phyloP scores from a whole-genome alignment of 2,888 invertebrate genomes.

The Thelaira solivaga region DNA sequence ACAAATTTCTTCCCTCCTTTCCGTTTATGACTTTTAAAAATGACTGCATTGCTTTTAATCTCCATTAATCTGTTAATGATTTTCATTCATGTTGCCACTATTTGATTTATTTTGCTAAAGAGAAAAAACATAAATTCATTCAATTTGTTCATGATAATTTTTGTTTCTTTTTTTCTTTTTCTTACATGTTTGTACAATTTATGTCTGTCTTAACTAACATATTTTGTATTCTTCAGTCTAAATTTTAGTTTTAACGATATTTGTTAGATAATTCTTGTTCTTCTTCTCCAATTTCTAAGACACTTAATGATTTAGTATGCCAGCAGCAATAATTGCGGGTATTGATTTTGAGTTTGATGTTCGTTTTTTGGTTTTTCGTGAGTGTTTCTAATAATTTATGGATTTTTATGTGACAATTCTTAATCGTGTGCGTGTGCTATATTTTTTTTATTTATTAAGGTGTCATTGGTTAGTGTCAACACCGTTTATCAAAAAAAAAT shows the following conservation, averaged over 20 bases:
- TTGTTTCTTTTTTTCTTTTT: background rate
- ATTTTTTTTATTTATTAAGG: slow-evolving; percentile 23
- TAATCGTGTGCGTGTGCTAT: no score
- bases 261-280: background rate
- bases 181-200: slow-evolving; percentile 2
- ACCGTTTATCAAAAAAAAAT: background rate
- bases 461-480: background rate
- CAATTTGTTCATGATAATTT: no score
- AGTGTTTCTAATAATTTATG: slow-evolving; percentile 32
- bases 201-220: slow-evolving; percentile 6
- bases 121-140: no score
- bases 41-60: background rate
- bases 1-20: no score
- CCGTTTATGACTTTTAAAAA: background rate
- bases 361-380: no score
- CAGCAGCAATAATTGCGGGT: background rate
- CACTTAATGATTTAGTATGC: slow-evolving; percentile 30
- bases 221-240: slow-evolving; percentile 11
- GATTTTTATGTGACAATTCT: slow-evolving; percentile 20
- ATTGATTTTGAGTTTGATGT: slow-evolving; percentile 1
- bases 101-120: no score
- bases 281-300: background rate
- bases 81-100: background rate
- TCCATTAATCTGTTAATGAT: slow-evolving; percentile 8
- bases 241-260: background rate